Percentiles rank a stretch among this genome's conserved stretches.
These are phyloP conservation scores for Kryptolebias marmoratus DNA, from an alignment of 2,113 vertebrate species.

Conservation along the genomic window DNA sequence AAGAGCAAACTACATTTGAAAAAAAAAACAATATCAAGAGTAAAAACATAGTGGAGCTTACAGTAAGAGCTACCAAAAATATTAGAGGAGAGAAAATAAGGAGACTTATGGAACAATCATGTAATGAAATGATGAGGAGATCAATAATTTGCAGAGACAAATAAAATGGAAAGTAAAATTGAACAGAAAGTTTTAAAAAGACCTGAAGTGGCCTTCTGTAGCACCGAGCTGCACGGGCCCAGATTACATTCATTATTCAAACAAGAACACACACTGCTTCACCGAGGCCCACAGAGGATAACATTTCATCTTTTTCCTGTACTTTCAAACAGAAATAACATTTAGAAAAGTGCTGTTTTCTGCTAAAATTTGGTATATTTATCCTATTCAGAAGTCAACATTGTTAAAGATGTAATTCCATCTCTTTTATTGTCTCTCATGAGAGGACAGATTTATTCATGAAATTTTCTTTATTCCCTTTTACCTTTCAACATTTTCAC, in stretches of 20 bases:
- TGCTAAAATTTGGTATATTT: constrained; percentile 10
- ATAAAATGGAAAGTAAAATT: not conserved
- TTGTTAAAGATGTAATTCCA: not conserved
- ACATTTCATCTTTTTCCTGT: constrained; percentile 11
- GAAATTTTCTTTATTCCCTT: constrained; percentile 22
- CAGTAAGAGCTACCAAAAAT: too few relatives aligned
- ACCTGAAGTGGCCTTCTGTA: constrained; percentile 27
- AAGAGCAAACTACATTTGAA: not conserved
- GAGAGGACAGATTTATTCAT: constrained; percentile 15
- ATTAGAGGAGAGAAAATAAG: too few relatives aligned
- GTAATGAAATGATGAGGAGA: too few relatives aligned
- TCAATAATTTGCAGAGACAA: not conserved
- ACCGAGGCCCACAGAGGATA: constrained; percentile 2
- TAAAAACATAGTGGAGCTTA: not conserved
- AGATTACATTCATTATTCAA: constrained; percentile 55
- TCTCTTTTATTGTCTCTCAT: not conserved
- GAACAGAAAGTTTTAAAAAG: not conserved
- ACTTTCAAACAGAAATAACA: constrained; percentile 1
- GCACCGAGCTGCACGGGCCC: constrained; percentile 33
- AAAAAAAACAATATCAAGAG: not conserved
- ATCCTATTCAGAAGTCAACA: not conserved
- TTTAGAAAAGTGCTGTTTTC: constrained; percentile 48
- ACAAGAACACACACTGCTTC: constrained; percentile 9
- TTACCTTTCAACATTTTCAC: too few relatives aligned
- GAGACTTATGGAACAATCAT: too few relatives aligned